A percentile compares a stretch with the other conserved stretches of the same genome.
Evolutionary conservation across 2,888 invertebrate genomes (phyloP).

Genomic region (Cryptocephalus moraei): DNA sequence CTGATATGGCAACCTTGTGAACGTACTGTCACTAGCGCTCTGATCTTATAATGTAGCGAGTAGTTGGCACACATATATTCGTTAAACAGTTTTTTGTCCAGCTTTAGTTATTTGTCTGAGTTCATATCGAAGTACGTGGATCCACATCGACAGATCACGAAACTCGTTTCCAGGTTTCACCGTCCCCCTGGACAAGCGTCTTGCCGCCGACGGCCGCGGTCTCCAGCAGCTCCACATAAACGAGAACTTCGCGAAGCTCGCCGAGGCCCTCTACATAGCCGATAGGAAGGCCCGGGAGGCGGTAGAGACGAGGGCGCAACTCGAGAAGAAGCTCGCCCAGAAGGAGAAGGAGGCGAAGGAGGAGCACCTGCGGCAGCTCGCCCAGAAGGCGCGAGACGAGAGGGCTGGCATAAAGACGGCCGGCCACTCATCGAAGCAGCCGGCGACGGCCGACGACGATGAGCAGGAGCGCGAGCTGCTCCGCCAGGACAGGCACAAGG

Average conservation of each 20-base stretch:
- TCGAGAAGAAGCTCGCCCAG: slow-evolving; percentile 93
- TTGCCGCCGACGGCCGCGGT: slow-evolving; percentile 97
- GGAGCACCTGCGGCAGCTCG: slow-evolving; percentile 83
- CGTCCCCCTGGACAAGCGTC: slow-evolving; percentile 92
- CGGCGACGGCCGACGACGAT: slow-evolving; percentile 45
- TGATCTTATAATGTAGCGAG: too few species aligned
- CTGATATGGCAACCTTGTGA: too few species aligned
- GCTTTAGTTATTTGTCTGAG: too few species aligned
- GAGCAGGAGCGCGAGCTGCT: slow-evolving; percentile 76
- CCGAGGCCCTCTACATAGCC: slow-evolving; percentile 95
- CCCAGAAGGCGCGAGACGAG: slow-evolving; percentile 92
- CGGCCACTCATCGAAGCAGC: background rate
- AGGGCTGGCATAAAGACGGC: slow-evolving; percentile 67
- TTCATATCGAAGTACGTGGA: too few species aligned
- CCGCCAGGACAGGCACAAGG: slow-evolving; percentile 81
- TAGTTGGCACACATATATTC: too few species aligned
- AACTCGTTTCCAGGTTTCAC: slow-evolving; percentile 81
- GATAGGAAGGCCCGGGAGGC: slow-evolving; percentile 94
- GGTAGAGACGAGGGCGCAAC: slow-evolving; percentile 90
- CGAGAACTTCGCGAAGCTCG: slow-evolving; percentile 97
- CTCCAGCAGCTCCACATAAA: slow-evolving; percentile 96
- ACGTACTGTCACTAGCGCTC: too few species aligned
- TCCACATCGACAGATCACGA: too few species aligned
- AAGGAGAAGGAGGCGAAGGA: slow-evolving; percentile 98
- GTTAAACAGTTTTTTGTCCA: too few species aligned